Evolutionary conservation across 92 coral and sea anemone species (phyloP).

Genomic region (Muricea muricata): DNA sequence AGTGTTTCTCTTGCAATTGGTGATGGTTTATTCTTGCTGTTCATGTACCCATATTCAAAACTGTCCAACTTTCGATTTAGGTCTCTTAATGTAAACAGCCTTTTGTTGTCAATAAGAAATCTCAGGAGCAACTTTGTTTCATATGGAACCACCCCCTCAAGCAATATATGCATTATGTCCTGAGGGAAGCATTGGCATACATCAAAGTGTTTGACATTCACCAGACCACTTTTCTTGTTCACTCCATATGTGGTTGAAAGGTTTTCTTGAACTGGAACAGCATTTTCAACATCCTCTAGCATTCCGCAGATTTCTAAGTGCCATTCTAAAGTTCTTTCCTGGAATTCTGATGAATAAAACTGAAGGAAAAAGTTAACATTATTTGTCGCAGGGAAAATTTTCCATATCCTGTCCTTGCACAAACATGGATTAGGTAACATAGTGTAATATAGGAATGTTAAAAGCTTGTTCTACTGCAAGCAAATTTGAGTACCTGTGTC

Average conservation of each 20-base stretch:
- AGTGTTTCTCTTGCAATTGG: constrained; percentile 49
- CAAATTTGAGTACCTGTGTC: no score
- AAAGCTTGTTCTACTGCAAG: no score
- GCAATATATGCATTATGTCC: constrained; percentile 54
- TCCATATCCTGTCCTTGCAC: no score
- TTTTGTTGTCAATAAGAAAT: constrained; percentile 42
- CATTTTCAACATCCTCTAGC: constrained; percentile 45
- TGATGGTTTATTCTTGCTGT: constrained; percentile 53
- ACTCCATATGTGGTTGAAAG: constrained; percentile 46
- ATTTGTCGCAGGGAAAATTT: no score
- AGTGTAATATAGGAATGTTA: no score
- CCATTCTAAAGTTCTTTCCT: constrained; percentile 14
- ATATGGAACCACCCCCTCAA: constrained; percentile 62
- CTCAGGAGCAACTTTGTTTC: constrained; percentile 42
- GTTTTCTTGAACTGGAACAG: constrained; percentile 8
- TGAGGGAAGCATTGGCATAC: constrained; percentile 56
- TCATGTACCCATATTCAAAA: constrained; percentile 49
- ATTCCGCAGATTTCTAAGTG: constrained; percentile 17
- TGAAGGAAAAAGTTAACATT: constrained; percentile 22
- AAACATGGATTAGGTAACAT: no score
- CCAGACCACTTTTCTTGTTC: constrained; percentile 26
- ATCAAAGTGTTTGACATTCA: constrained; percentile 24
- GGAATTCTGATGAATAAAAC: constrained; percentile 50
- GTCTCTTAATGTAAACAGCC: constrained; percentile 22
- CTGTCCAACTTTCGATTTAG: constrained; percentile 31